These are phyloP conservation scores for Athripsodes cinereus DNA, from an alignment of 2,888 invertebrate genomes.

Conservation along the genomic window DNA sequence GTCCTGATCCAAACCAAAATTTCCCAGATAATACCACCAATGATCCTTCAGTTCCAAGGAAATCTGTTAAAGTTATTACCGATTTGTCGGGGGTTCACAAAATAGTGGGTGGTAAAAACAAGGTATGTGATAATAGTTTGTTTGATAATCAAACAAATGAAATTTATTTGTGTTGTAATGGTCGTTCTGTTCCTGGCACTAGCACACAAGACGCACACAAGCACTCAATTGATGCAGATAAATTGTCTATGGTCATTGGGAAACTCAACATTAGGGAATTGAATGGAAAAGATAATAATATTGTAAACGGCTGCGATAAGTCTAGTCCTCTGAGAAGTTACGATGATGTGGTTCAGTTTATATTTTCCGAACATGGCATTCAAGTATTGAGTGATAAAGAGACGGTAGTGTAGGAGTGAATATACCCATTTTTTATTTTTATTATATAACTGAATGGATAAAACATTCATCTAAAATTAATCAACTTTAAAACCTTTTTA, in stretches of 20 bases:
- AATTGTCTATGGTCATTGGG: slow-evolving; percentile 41
- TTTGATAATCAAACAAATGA: slow-evolving; percentile 32
- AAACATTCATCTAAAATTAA: too few species aligned
- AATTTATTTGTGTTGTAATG: slow-evolving; percentile 34
- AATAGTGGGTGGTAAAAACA: slow-evolving; percentile 34
- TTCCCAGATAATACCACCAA: slow-evolving; percentile 29
- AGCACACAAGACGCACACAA: background rate
- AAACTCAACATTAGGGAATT: slow-evolving; percentile 42
- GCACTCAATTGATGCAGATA: slow-evolving; percentile 4
- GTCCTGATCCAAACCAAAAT: slow-evolving; percentile 29
- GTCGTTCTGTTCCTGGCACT: slow-evolving; percentile 24
- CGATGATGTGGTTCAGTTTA: slow-evolving; percentile 62
- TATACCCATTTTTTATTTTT: too few species aligned
- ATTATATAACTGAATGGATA: too few species aligned
- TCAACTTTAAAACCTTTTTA: too few species aligned
- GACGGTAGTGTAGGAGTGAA: slow-evolving; percentile 52
- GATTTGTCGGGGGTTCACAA: slow-evolving; percentile 42
- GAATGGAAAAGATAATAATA: background rate
- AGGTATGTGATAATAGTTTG: slow-evolving; percentile 36
- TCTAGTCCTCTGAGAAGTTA: slow-evolving; percentile 34
- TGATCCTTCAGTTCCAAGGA: slow-evolving; percentile 54
- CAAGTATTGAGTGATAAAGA: slow-evolving; percentile 75
- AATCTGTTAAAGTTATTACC: slow-evolving; percentile 67
- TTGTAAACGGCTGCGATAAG: slow-evolving; percentile 29
- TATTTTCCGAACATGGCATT: slow-evolving; percentile 71